phyloP scores from a whole-genome alignment of 2,113 vertebrate species.

The Dendropsophus ebraccatus region DNA sequence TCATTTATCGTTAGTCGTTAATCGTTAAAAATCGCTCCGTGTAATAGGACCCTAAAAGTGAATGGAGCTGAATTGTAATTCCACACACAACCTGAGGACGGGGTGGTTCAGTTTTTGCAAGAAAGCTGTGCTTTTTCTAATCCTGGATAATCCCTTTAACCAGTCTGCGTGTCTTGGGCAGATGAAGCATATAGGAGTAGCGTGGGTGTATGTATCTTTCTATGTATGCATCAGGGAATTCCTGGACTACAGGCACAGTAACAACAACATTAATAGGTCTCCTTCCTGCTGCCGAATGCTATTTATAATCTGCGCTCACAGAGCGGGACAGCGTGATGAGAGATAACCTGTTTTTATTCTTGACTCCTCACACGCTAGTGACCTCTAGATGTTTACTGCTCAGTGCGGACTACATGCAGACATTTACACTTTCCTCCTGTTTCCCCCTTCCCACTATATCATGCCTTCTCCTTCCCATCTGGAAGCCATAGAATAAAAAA shows the following conservation, averaged over 20 bases:
- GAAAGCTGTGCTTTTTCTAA: no score
- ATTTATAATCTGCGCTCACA: slow-evolving; percentile 21
- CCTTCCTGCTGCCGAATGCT: slow-evolving; percentile 32
- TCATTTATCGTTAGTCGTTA: no score
- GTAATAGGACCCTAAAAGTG: no score
- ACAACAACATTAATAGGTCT: background rate
- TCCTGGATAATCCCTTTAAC: no score
- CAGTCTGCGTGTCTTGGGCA: no score
- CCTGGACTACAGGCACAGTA: background rate
- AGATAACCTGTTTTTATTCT: slow-evolving; percentile 11
- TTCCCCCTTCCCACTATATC: background rate
- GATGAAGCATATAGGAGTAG: no score
- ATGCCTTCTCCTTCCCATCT: background rate
- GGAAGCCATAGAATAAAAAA: no score
- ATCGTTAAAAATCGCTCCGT: no score
- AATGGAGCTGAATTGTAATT: no score
- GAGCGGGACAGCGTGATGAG: background rate
- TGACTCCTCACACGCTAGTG: background rate
- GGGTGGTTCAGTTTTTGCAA: no score
- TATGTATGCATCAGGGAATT: background rate
- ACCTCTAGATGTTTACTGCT: slow-evolving; percentile 44
- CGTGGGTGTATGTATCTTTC: no score
- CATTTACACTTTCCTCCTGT: background rate
- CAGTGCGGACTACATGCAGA: background rate
- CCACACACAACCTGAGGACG: no score